Evolutionary conservation across 1,140 invertebrate species (phyloP).

Genomic region (Penaeus vannamei): DNA sequence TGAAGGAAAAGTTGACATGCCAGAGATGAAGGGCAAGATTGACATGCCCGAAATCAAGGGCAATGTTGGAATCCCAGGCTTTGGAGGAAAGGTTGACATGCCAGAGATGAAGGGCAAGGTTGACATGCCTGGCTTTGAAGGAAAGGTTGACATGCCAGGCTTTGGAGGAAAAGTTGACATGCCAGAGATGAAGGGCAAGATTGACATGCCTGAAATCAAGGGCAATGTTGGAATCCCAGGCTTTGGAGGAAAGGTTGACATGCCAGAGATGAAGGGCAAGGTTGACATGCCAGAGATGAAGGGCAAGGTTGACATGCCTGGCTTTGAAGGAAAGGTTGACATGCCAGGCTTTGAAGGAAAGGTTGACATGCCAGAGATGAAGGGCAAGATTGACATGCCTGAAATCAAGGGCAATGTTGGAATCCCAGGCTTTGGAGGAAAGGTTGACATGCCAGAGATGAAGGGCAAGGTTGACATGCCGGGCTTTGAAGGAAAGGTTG

Average conservation of each 20-base stretch:
- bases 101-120: background rate
- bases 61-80: slow-evolving; percentile 6
- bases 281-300: too few species aligned
- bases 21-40: slow-evolving; percentile 28
- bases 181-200: too few species aligned
- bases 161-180: slow-evolving; percentile 3
- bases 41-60: background rate
- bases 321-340: background rate
- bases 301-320: too few species aligned
- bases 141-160: background rate
- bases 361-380: too few species aligned
- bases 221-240: background rate
- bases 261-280: too few species aligned
- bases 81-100: slow-evolving; percentile 28
- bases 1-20: slow-evolving; percentile 26
- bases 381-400: background rate
- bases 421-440: background rate
- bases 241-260: too few species aligned
- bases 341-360: slow-evolving; percentile 14
- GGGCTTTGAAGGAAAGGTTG: slow-evolving; percentile 14
- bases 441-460: background rate
- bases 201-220: too few species aligned
- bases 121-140: background rate
- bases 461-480: background rate
- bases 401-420: slow-evolving; percentile 1